Evolutionary conservation across 2,113 vertebrate species (phyloP).

Genomic region (Campylomormyrus numenius): DNA sequence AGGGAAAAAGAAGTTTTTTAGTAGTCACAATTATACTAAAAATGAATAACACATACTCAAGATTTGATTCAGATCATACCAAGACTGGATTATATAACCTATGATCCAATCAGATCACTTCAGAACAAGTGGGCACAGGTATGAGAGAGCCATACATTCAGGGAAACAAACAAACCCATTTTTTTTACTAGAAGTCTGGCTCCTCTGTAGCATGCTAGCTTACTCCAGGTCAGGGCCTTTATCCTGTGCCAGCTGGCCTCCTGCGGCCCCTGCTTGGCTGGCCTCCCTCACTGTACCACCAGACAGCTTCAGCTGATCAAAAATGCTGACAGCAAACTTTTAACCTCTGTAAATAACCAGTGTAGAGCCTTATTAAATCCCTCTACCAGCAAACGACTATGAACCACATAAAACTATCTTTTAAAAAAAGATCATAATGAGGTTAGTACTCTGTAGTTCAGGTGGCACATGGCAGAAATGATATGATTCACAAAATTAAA

Average conservation of each 20-base stretch:
- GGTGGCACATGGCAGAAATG: not conserved
- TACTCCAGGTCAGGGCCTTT: not conserved
- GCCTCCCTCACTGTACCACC: not conserved
- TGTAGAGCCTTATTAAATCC: not conserved
- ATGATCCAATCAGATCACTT: not conserved
- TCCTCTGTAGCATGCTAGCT: not conserved
- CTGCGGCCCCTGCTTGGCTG: not conserved
- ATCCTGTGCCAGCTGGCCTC: not conserved
- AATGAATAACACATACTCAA: not conserved
- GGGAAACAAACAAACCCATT: not conserved
- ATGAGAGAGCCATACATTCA: not conserved
- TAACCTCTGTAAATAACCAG: not conserved
- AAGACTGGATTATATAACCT: not conserved
- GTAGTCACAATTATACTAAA: not conserved
- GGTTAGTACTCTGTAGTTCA: not conserved
- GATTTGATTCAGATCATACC: not conserved
- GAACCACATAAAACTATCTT: not conserved
- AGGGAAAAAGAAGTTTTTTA: not conserved
- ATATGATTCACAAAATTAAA: not conserved
- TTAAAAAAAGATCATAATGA: not conserved
- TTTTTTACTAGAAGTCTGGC: not conserved
- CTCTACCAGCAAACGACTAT: not conserved
- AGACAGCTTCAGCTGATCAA: not conserved
- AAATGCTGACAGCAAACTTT: not conserved
- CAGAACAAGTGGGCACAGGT: not conserved